Evolutionary conservation across 2,113 vertebrate genomes (phyloP), one percentile per base, ranked within the genome.

Genomic region (Pavo muticus): DNA sequence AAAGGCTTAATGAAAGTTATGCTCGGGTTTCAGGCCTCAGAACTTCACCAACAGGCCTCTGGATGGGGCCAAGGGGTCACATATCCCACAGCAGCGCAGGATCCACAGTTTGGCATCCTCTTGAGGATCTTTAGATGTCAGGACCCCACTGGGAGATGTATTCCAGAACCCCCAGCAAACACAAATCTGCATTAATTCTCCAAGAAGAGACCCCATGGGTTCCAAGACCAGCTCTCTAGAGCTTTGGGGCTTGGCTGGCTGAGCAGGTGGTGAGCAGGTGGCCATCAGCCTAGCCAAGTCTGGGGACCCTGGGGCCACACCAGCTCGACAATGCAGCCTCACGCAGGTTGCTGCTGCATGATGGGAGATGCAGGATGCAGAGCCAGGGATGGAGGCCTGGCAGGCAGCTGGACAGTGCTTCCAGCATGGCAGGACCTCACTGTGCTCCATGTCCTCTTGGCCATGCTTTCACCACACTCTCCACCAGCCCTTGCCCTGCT

Each of bases 241-340:
- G 64, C 39, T 65, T 45, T 30, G 40, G 50, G 29, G 18, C 13
- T 63, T 45, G 24, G 29, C 14, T 35, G 69, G 69, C 29, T 70
- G 13, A 50, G 35, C 2, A 0, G 42, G 32, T 35, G 29, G 32
- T 14, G 7, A 86, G 52, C 2, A 61, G 14, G 23, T 61, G 1
- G 3, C 59, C 37, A 40, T 44, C 35, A 35, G 24, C 16, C 45
- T 42, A n/a, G 52, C 7, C 52, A 47, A 23, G 23, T 54, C 7
- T 86, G 40, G 52, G 65, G 45, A 48, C 23, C 10, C 15, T 48
- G 37, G 7, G 23, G 40, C 14, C 32, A 32, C 57, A 32, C 45
- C 50, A 73, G 32, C 40, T 16, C 50, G 27, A 23, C 47, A 25
- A n/a, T 10, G 8, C 14, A 24, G 45, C n/a, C 32, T 69, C 67